Percentiles rank a stretch among this genome's conserved stretches.
Conservation (phyloP, 2,113 vertebrate species). For the Donacobius atricapilla region DNA sequence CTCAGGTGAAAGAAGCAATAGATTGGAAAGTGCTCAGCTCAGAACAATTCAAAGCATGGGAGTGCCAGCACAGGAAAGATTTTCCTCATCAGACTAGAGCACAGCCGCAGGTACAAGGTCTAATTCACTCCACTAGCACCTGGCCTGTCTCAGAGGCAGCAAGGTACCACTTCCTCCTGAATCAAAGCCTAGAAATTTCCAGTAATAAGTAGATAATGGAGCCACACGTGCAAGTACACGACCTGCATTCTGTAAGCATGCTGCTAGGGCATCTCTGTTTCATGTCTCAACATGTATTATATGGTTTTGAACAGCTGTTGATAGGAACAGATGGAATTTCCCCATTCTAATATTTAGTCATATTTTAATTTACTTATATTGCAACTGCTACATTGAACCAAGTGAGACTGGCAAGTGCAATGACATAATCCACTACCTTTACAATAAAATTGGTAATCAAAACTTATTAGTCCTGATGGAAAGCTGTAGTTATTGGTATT, state of each 20-base stretch:
- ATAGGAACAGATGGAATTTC: not conserved
- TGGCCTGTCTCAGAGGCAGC: not conserved
- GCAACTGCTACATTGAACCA: not conserved
- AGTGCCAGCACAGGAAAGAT: not conserved
- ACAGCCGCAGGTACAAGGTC: not conserved
- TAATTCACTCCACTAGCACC: not conserved
- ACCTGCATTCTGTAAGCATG: accelerated
- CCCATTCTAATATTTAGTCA: not conserved
- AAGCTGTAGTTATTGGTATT: not conserved
- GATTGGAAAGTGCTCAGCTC: not conserved
- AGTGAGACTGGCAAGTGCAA: not conserved
- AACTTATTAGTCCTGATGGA: not conserved
- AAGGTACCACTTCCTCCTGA: not conserved
- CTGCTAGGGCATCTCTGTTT: not conserved
- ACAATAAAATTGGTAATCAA: not conserved
- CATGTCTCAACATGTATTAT: not conserved
- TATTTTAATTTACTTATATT: not conserved
- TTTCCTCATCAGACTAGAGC: too few species aligned
- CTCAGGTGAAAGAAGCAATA: not conserved
- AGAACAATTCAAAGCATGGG: not conserved
- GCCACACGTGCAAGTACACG: accelerated
- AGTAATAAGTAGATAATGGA: not conserved
- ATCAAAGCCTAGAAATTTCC: not conserved
- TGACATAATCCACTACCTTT: not conserved
- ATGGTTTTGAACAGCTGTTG: not conserved